Base-by-base conservation (phyloP, 2,797 vertebrate species). In the Basileuterus tristriatus region DNA sequence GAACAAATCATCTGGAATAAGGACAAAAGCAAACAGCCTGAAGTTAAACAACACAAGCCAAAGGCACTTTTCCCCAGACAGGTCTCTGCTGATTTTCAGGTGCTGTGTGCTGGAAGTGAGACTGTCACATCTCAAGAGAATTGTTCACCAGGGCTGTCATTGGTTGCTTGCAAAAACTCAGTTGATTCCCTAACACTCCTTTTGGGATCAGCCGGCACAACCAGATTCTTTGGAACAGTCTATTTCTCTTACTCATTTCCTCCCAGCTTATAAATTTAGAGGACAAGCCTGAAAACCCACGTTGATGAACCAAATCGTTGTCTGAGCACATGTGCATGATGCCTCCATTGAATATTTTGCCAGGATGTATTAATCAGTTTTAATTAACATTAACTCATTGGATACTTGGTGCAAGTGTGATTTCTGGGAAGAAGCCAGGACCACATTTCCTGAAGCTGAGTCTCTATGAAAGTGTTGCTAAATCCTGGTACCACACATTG, bases 1-100 rank as follows among this genome's bases (percentile, higher is more conserved):
- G 80, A 97, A 58, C 46, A 14, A 90, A 93, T 95, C 89, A 88
- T 78, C 91, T 95, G 84, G 84, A 94, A 93, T 89, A 83, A 55
- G 83, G 89, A 93, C 79, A 93, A 93, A 91, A 83, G 70, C 58
- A 82, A 93, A 90, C 63, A 84, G 37, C 34, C 67, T 2, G 0
- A 67, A 82, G 36, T 91, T 82, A 94, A 92, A 70, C 60, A 74
- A 24, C 55, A n/a, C 21, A 55, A 69, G 85, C 49, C 69, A 94
- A 94, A 87, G 78, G 63, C 81, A 94, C 76, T 60, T 88, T 84
- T 68, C 44, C 72, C 37, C 74, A 32, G 52, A 8, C 34, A 49
- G 77, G n/a, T 53, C 39, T 56, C 49, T 46, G 50, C 65, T 49
- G 59, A 36, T 83, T 76, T 44, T 55, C 47, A n/a, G 69, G 63